phyloP scores from a whole-genome alignment of 2,797 vertebrate genomes.

The Lacerta viridis region DNA sequence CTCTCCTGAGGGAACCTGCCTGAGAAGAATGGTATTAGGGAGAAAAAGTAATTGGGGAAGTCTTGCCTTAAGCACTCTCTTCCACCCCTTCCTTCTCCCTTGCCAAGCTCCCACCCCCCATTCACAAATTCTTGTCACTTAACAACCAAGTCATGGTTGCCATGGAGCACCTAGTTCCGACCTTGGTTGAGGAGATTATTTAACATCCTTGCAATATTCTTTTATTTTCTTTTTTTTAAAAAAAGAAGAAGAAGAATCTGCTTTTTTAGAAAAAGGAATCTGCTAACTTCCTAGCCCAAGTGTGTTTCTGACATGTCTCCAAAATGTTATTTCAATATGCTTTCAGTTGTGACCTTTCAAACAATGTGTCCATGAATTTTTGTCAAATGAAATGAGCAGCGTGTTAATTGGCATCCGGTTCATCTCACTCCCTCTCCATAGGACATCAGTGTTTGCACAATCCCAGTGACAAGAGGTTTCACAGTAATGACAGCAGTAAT shows the following conservation, averaged over 20 bases:
- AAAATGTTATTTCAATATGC: conserved; percentile 35
- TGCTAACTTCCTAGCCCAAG: conserved; percentile 12
- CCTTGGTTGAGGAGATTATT: not conserved
- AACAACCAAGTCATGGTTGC: not conserved
- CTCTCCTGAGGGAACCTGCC: not conserved
- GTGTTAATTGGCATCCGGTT: conserved; percentile 35
- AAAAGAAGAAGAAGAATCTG: not conserved
- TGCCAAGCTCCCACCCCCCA: not conserved
- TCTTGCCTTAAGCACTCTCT: too few relatives aligned
- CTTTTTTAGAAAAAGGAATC: not conserved
- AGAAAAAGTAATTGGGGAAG: not conserved
- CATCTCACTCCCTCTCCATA: accelerated
- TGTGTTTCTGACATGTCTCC: conserved; percentile 14
- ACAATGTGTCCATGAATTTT: conserved; percentile 36
- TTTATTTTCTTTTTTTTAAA: not conserved
- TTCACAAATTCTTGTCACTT: not conserved
- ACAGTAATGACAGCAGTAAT: conserved; percentile 40
- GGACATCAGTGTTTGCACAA: conserved; percentile 28
- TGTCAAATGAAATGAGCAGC: conserved; percentile 17
- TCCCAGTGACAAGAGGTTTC: conserved; percentile 12
- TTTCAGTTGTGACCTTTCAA: conserved; percentile 36
- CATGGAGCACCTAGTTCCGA: not conserved
- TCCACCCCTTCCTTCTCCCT: not conserved
- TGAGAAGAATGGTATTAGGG: not conserved
- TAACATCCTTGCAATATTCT: not conserved